These are phyloP conservation scores for Kradibia gibbosae DNA, from an alignment of 1,140 invertebrate species.

Conservation along the genomic window DNA sequence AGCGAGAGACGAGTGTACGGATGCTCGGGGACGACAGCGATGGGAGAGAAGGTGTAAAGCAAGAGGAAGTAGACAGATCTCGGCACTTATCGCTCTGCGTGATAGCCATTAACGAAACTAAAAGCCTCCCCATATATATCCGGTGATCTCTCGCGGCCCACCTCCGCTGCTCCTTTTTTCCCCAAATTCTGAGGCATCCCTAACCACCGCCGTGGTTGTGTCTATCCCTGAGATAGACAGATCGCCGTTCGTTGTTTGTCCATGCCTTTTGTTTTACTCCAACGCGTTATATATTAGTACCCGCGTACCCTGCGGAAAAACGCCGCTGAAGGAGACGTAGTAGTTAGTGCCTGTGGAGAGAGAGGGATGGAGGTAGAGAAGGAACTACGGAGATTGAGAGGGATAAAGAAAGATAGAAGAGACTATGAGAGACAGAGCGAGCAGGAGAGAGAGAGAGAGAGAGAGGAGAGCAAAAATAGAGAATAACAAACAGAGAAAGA, in stretches of 20 bases:
- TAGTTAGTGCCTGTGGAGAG: no score
- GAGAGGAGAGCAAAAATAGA: not conserved
- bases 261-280: constrained; percentile 68
- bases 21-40: not conserved
- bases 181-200: constrained; percentile 24
- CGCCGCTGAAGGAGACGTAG: not conserved
- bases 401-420: not conserved
- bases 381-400: not conserved
- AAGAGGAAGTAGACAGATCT: constrained; percentile 70
- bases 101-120: constrained; percentile 73
- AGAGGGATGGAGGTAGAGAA: not conserved
- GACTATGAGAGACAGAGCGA: no score
- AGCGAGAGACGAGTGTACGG: not conserved
- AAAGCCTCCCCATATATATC: constrained; percentile 72
- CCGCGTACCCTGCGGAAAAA: constrained; percentile 42
- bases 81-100: constrained; percentile 72
- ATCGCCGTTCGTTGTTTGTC: constrained; percentile 69
- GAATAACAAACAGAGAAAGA: not conserved
- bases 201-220: constrained; percentile 23
- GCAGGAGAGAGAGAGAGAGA: not conserved
- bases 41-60: constrained; percentile 68
- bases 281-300: constrained; percentile 65
- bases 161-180: constrained; percentile 17
- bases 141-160: constrained; percentile 25
- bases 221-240: constrained; percentile 67